Conservation (phyloP, 2,797 vertebrate species). For the Eospalax fontanierii region DNA sequence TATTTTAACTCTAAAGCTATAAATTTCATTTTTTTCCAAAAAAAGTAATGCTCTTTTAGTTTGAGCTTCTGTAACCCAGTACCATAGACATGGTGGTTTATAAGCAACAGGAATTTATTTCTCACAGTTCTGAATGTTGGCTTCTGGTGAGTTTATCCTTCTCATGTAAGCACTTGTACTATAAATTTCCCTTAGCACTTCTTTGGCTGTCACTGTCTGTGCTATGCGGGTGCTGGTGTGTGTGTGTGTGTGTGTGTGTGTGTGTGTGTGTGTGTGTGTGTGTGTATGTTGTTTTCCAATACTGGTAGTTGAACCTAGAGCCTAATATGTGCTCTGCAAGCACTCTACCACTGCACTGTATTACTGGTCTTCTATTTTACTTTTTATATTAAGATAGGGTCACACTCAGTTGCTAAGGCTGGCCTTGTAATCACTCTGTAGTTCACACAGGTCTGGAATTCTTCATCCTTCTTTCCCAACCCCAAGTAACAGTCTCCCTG, state of each 20-base stretch:
- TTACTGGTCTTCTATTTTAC: background rate
- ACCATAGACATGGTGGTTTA: background rate
- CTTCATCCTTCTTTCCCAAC: background rate
- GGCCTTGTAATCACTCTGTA: background rate
- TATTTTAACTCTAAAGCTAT: conserved; percentile 58
- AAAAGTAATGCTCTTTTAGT: conserved; percentile 27
- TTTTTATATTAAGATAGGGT: background rate
- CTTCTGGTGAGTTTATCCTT: background rate
- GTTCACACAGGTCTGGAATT: background rate
- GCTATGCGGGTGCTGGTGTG: no score
- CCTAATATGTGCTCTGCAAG: background rate
- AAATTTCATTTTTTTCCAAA: conserved; percentile 28
- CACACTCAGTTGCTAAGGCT: background rate
- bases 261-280: no score
- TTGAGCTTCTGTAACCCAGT: background rate
- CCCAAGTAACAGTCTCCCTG: background rate
- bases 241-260: no score
- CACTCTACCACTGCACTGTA: background rate
- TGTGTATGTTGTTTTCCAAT: background rate
- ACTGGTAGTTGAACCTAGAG: background rate
- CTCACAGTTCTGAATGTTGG: background rate
- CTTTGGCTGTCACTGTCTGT: conserved; percentile 41
- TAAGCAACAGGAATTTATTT: background rate
- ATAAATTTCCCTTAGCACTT: conserved; percentile 58
- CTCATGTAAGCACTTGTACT: conserved; percentile 50